Evolutionary conservation across 1,140 invertebrate genomes (phyloP).

Genomic region (Doryteuthis pealeii): DNA sequence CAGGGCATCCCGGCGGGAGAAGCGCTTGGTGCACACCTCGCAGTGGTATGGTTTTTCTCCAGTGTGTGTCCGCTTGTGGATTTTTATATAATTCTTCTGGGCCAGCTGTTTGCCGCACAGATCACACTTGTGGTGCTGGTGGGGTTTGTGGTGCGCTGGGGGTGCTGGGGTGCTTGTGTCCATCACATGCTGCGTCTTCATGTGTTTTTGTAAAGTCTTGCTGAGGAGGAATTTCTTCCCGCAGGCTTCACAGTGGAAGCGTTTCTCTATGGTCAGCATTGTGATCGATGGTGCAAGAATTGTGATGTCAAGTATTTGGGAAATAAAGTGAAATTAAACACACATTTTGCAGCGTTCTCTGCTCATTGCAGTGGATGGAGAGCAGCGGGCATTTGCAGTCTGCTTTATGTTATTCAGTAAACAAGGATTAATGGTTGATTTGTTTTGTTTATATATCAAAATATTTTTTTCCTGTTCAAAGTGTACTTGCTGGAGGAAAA

Average conservation of each 20-base stretch:
- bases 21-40: constrained; percentile 50
- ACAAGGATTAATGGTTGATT: no score
- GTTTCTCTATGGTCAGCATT: constrained; percentile 70
- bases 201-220: constrained; percentile 71
- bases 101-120: background rate
- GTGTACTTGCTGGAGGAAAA: no score
- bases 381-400: no score
- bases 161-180: background rate
- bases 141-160: background rate
- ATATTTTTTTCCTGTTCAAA: no score
- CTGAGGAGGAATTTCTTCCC: constrained; percentile 58
- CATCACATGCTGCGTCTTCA: constrained; percentile 51
- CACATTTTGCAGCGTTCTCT: no score
- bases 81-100: constrained; percentile 36
- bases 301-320: no score
- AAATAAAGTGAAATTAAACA: no score
- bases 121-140: background rate
- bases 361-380: no score
- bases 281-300: no score
- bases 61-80: constrained; percentile 50
- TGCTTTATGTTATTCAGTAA: no score
- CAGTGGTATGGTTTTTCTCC: constrained; percentile 56
- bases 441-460: no score
- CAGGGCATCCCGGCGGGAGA: constrained; percentile 62
- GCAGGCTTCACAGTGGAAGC: constrained; percentile 87